Evolutionary conservation across 2,797 vertebrate species (phyloP), one percentile per base, ranked within the genome.

Genomic region (Ibycter americanus): DNA sequence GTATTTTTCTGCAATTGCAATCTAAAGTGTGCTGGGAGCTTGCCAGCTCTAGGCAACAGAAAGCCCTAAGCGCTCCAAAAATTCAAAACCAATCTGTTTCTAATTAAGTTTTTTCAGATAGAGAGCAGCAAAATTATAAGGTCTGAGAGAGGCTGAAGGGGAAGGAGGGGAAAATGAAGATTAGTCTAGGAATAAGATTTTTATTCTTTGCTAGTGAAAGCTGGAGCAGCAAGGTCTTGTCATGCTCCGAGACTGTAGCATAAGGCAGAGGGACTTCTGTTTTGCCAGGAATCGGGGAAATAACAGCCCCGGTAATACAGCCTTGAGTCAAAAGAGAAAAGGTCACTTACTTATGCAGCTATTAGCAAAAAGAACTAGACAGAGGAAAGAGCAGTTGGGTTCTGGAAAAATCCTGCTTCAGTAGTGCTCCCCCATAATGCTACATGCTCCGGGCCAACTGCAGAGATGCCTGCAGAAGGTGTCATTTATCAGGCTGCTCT

Each of bases 111-210:
- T n/a, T 89, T 78, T 47, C 55, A 81, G 56, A 46, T 31, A 55
- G 70, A 79, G 36, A 80, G 67, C 61, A 89, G 70, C 63, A 67
- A 93, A 71, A 85, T 62, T 46, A 47, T 2, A 42, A 83, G 54
- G 65, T 85, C 65, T 95, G 73, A 86, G 68, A 85, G 90, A 83
- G 59, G 83, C 47, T 83, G 78, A 56, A 87, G 55, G 56, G 52
- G 73, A 72, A 81, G 73, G 70, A 83, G 32, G 63, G 19, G 73
- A n/a, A 22, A 93, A 56, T 0, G 15, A 65, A 73, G 61, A 51
- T 36, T 29, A 61, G 49, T 9, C 51, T 52, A 18, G 34, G 49
- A 38, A 66, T 22, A 34, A 23, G 12, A 49, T 27, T 36, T 52
- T 44, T 54, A 14, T 40, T 90, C 67, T 52, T 65, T 77, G 66